Evolutionary conservation across 1,140 invertebrate species (phyloP), one percentile per base, ranked within the genome.

Genomic region (Nephotettix cincticeps): DNA sequence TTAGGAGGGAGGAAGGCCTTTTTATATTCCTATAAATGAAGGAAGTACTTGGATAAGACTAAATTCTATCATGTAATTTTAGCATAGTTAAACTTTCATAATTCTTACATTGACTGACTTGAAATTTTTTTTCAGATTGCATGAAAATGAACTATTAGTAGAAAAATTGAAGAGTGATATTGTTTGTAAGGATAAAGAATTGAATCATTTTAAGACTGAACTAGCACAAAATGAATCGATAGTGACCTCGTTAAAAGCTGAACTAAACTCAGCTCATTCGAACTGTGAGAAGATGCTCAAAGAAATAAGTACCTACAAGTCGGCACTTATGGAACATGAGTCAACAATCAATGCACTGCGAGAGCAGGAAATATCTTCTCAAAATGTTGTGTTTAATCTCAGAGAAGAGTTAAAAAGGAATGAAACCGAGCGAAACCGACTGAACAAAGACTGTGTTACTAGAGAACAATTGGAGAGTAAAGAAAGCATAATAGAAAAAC

Each of bases 111-210:
- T n/a, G n/a, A n/a, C n/a, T n/a, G n/a, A n/a, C n/a, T n/a, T n/a
- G n/a, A n/a, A n/a, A n/a, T n/a, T n/a, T n/a, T 40, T 69, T 45
- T 67, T 54, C 61, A 82, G 80, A 70, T 80, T 58, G n/a, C 83
- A 29, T n/a, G 56, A 70, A 30, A 70, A 70, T 21, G 76, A 79
- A 43, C 74, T 76, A 56, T 77, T 83, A 45, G 80, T 67, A 51
- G 69, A 64, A 25, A 77, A 82, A 29, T 76, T 83, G 72, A 76
- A 75, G 30, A 40, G 86, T 71, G 80, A 83, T 23, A 29, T 29
- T 61, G 56, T 61, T 29, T 61, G 14, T 27, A 61, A 61, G n/a
- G 56, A 61, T 1, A 61, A 28, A 28, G 56, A 61, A 27, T 11
- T 61, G n/a, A 61, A n/a, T 25, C 14, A 61, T 29, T 27, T 61